phyloP scores from a whole-genome alignment of 2,113 vertebrate genomes.

The Myiagra hebetior region DNA sequence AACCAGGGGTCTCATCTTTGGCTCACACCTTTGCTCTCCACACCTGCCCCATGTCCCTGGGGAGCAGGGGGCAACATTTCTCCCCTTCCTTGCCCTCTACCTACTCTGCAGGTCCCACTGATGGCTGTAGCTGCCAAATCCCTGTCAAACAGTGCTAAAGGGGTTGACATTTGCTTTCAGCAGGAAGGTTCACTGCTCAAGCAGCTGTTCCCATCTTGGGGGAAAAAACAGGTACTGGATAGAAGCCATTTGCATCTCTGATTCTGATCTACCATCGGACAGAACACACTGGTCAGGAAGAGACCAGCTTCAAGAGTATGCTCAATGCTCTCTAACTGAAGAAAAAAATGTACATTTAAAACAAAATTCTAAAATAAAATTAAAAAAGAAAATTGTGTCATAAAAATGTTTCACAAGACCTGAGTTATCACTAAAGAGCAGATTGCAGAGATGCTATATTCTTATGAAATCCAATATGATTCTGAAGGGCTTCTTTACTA shows the following conservation, averaged over 20 bases:
- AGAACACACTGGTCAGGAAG: background rate
- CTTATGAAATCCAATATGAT: background rate
- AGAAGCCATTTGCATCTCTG: background rate
- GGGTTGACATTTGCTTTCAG: background rate
- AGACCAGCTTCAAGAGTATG: background rate
- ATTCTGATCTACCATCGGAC: background rate
- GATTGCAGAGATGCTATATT: background rate
- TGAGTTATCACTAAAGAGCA: background rate
- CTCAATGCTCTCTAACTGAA: background rate
- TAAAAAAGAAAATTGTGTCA: background rate
- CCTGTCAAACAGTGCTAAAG: background rate
- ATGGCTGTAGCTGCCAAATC: background rate
- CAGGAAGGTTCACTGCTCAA: background rate
- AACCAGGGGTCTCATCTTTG: accelerated
- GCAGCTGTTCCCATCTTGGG: background rate
- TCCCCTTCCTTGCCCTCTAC: background rate
- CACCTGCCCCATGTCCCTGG: too few species aligned
- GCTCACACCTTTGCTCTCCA: too few species aligned
- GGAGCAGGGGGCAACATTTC: accelerated
- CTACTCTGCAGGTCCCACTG: background rate
- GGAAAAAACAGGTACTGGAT: background rate
- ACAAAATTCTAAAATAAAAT: background rate
- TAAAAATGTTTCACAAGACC: background rate
- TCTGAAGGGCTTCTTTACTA: background rate
- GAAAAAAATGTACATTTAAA: background rate